Percentiles rank a stretch among this genome's conserved stretches.
Evolutionary conservation across 1,140 invertebrate genomes (phyloP).

Genomic region (Drosophila aff.): DNA sequence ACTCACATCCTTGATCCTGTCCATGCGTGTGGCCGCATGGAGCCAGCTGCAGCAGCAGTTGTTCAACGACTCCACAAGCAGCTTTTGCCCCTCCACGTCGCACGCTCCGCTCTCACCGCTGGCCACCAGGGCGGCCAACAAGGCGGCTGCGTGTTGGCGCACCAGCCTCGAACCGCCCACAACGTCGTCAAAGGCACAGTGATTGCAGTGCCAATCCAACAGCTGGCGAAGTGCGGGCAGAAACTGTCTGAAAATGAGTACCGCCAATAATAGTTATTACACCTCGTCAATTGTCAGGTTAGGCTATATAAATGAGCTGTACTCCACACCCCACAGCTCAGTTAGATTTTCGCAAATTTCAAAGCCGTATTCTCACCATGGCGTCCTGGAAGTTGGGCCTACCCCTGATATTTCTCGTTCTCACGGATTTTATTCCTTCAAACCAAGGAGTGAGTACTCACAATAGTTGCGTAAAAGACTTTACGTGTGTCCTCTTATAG

Average conservation of each 20-base stretch:
- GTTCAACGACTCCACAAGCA: constrained; percentile 64
- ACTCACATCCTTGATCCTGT: constrained; percentile 69
- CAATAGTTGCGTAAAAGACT: not conserved
- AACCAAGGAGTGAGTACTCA: constrained; percentile 41
- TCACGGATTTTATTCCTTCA: constrained; percentile 17
- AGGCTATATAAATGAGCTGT: constrained; percentile 48
- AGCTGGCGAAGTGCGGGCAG: constrained; percentile 75
- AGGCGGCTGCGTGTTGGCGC: constrained; percentile 80
- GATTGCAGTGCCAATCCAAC: constrained; percentile 82
- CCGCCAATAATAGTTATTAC: constrained; percentile 55
- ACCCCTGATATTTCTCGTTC: constrained; percentile 27
- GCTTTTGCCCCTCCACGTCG: constrained; percentile 58
- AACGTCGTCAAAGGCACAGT: constrained; percentile 64
- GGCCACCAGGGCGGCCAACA: constrained; percentile 67
- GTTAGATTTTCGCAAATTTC: constrained; percentile 25
- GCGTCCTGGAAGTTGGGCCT: constrained; percentile 22
- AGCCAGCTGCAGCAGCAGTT: constrained; percentile 82
- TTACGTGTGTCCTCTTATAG: constrained; percentile 11
- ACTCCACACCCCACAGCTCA: constrained; percentile 10
- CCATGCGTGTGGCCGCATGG: constrained; percentile 50
- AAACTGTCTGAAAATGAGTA: constrained; percentile 63
- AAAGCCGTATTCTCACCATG: constrained; percentile 36
- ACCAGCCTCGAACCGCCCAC: constrained; percentile 72
- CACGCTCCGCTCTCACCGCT: constrained; percentile 62
- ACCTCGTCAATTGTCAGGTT: not conserved